These are phyloP conservation scores for Ancistrus triradiatus DNA, from an alignment of 2,113 vertebrate species.

Conservation along the genomic window DNA sequence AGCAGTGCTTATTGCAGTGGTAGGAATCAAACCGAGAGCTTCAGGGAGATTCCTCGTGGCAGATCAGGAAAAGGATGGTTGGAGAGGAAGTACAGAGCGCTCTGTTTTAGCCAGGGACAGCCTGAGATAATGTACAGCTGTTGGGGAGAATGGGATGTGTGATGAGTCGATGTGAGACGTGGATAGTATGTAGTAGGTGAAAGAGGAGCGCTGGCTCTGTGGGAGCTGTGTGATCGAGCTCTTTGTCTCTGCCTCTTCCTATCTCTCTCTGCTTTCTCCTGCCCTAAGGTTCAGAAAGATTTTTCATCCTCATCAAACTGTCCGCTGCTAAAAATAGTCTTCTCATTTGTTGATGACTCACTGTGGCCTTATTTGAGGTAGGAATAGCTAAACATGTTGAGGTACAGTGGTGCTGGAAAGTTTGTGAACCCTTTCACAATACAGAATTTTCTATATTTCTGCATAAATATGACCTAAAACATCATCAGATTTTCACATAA, in stretches of 20 bases:
- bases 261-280: slow-evolving; percentile 4
- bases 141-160: too few species aligned
- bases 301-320: slow-evolving; percentile 23
- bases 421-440: too few species aligned
- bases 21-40: not conserved
- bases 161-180: too few species aligned
- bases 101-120: not conserved
- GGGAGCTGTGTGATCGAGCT: not conserved
- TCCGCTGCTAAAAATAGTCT: slow-evolving; percentile 26
- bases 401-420: too few species aligned
- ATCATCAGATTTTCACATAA: too few species aligned
- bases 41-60: not conserved
- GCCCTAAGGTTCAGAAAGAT: slow-evolving; percentile 5
- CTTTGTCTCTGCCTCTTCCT: not conserved
- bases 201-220: not conserved
- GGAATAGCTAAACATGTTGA: slow-evolving; percentile 14
- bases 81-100: not conserved
- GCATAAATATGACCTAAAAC: too few species aligned
- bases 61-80: slow-evolving; percentile 1
- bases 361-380: slow-evolving; percentile 13
- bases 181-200: not conserved
- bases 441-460: too few species aligned
- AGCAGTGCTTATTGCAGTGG: not conserved
- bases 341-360: slow-evolving; percentile 40
- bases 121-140: not conserved